Evolutionary conservation across 1,140 invertebrate species (phyloP).

Genomic region (Hypothenemus hampei): DNA sequence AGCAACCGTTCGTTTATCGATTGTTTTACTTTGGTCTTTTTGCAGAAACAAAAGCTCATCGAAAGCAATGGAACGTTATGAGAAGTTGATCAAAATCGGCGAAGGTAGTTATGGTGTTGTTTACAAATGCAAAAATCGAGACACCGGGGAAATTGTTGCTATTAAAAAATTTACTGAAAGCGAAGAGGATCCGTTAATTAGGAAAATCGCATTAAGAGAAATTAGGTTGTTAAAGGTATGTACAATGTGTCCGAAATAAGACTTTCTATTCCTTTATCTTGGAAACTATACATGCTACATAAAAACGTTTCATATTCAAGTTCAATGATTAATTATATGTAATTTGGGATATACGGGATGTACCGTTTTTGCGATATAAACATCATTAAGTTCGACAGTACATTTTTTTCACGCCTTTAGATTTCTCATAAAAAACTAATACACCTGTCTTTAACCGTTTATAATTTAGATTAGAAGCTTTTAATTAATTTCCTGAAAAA

Average conservation of each 20-base stretch:
- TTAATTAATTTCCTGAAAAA: too few species aligned
- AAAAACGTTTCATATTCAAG: background rate
- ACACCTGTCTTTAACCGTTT: too few species aligned
- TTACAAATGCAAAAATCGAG: slow-evolving; percentile 95
- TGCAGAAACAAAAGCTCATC: slow-evolving; percentile 74
- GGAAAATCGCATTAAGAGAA: slow-evolving; percentile 96
- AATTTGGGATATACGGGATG: too few species aligned
- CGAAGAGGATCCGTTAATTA: slow-evolving; percentile 96
- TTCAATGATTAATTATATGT: too few species aligned
- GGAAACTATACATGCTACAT: background rate
- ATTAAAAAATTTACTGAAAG: slow-evolving; percentile 99
- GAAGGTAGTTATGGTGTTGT: slow-evolving; percentile 98
- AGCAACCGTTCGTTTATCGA: too few species aligned
- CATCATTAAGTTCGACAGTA: too few species aligned
- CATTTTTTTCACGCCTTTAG: too few species aligned
- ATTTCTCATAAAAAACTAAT: too few species aligned
- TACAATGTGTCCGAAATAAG: too few species aligned
- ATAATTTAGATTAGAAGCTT: too few species aligned
- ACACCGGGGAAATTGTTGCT: slow-evolving; percentile 93
- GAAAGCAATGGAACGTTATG: slow-evolving; percentile 96
- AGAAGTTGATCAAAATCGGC: slow-evolving; percentile 92
- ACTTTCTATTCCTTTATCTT: background rate
- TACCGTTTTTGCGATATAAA: too few species aligned
- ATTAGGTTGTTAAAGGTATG: slow-evolving; percentile 95
- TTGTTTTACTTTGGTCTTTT: too few species aligned